Conservation (phyloP, 2,888 invertebrate species). For the Eilema griseolum region DNA sequence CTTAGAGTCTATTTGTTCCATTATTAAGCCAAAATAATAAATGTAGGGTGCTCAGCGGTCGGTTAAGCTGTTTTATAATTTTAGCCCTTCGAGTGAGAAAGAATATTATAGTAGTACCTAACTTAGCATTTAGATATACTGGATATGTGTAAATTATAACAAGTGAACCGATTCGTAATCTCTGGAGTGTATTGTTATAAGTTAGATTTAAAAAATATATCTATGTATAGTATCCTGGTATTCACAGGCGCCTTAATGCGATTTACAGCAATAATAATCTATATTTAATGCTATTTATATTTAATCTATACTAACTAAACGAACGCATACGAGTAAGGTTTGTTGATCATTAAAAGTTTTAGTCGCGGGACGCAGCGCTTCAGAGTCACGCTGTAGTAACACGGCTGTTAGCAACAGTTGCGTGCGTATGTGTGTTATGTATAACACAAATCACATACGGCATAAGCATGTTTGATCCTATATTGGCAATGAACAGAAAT, state of each 20-base stretch:
- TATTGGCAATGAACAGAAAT: too few species aligned
- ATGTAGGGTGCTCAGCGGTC: conserved; percentile 60
- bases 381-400: background rate
- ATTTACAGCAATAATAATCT: background rate
- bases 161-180: background rate
- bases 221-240: background rate
- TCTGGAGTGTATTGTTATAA: background rate
- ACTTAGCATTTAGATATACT: background rate
- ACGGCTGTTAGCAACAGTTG: too few species aligned
- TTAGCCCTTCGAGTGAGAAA: conserved; percentile 6
- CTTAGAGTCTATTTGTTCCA: conserved; percentile 41
- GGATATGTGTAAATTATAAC: background rate
- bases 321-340: background rate
- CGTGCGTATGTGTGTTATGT: too few species aligned
- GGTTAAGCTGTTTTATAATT: conserved; percentile 45
- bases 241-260: background rate
- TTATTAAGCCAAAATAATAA: conserved; percentile 63
- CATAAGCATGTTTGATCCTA: too few species aligned
- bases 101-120: background rate
- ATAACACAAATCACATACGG: too few species aligned
- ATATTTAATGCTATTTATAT: background rate
- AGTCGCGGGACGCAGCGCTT: too few species aligned
- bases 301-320: background rate
- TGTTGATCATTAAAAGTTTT: background rate
- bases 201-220: background rate